phyloP scores from a whole-genome alignment of 1,140 invertebrate species.

The Drosophila sturtevanti region DNA sequence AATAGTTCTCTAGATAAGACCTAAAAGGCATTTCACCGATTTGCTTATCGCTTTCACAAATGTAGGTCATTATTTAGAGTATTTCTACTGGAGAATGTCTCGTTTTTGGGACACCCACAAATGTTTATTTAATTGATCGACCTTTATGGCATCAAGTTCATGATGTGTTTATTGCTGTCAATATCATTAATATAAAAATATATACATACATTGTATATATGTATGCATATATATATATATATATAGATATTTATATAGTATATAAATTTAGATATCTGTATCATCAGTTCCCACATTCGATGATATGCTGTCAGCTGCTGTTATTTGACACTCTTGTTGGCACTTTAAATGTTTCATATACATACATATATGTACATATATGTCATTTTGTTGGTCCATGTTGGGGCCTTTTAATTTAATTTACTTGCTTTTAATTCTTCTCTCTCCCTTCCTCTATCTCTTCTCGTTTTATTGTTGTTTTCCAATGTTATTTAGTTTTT shows the following conservation, averaged over 20 bases:
- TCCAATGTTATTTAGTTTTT: neutral
- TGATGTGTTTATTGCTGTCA: constrained; percentile 61
- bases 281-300: constrained; percentile 49
- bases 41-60: constrained; percentile 14
- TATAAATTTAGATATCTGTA: constrained; percentile 14
- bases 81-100: constrained; percentile 8
- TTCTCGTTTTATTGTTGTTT: neutral
- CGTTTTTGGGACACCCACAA: constrained; percentile 27
- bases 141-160: constrained; percentile 67
- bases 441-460: neutral
- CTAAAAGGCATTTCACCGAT: neutral
- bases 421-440: constrained; percentile 7
- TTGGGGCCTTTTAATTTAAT: constrained; percentile 38
- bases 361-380: too few species aligned
- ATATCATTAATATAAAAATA: constrained; percentile 43
- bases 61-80: constrained; percentile 32
- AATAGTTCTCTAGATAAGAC: constrained; percentile 6
- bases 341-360: constrained; percentile 19
- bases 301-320: constrained; percentile 13
- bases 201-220: too few species aligned
- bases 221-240: constrained; percentile 8
- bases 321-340: constrained; percentile 43
- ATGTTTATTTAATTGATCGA: constrained; percentile 63
- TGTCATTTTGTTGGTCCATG: neutral
- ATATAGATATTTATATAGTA: constrained; percentile 15